Base-by-base conservation (phyloP, 2,888 invertebrate species). In the Chaetogeoica ovagalla region DNA sequence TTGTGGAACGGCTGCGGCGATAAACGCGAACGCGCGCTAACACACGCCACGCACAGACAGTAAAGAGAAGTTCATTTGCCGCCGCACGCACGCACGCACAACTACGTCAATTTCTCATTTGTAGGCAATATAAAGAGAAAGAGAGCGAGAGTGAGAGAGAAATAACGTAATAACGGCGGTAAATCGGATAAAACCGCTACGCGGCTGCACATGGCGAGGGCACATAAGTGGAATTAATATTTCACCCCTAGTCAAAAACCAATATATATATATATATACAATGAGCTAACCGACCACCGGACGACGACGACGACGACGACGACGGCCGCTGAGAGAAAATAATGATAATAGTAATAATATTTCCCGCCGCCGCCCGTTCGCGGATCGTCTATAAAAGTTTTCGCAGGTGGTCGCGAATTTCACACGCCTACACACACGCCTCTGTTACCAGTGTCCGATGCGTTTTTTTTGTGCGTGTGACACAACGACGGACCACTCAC, bases 181-280 rank as follows among this genome's bases (percentile, higher is more conserved):
- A 66, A 75, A 66, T 75, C 75, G 66, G 23, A 57, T 48, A 68
- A 68, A 59, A 68, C 48, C 48, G 30, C 23, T 23, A 23, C 60
- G 30, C 57, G 48, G 48, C 48, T 48, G 37, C 73, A 74, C 55
- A 55, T 39, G 75, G 65, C 21, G 66, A 39, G 66, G 66, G 76
- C 69, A 52, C 43, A 43, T 65, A 71, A 79, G 71, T 57, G 30
- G 79, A 79, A 71, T 71, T 79, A 79, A 79, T 79, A 62, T 71
- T 79, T 71, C 71, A 63, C 79, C 79, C 71, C 79, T 55, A 19
- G 55, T 55, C 55, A 19, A 55, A 55, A 55, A 55, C 55, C 55
- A 19, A 55, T 19, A 19, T 55, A 59, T 3, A 19, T 65, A 1
- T 2, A 11, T 66, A 48, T 48, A 48, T 48, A 7, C 1, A 2